Conservation (phyloP, 1,140 invertebrate genomes). For the Zaprionus kolodkinae region DNA sequence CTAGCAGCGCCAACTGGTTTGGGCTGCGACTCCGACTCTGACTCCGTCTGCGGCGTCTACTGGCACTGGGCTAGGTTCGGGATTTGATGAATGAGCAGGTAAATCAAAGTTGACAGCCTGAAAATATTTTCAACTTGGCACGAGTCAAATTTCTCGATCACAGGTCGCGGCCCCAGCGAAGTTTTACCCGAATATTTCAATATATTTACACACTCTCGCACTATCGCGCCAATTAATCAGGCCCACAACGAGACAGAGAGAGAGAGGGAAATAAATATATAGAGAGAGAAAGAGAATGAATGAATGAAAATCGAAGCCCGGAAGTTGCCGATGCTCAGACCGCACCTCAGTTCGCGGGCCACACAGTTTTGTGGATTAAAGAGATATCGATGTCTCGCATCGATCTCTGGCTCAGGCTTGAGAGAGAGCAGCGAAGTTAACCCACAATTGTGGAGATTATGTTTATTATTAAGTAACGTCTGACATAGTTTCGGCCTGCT, state of each 20-base stretch:
- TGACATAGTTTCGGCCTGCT: slow-evolving; percentile 69
- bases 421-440: slow-evolving; percentile 41
- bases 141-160: slow-evolving; percentile 75
- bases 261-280: background rate
- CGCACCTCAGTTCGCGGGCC: slow-evolving; percentile 56
- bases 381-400: slow-evolving; percentile 24
- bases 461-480: slow-evolving; percentile 67
- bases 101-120: slow-evolving; percentile 78
- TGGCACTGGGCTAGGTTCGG: slow-evolving; percentile 9
- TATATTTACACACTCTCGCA: slow-evolving; percentile 57
- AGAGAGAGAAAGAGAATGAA: background rate
- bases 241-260: background rate
- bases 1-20: slow-evolving; percentile 22
- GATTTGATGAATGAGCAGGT: slow-evolving; percentile 63
- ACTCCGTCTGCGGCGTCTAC: too few species aligned
- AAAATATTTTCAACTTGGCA: slow-evolving; percentile 73
- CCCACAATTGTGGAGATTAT: slow-evolving; percentile 74
- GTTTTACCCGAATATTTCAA: slow-evolving; percentile 20
- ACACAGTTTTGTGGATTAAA: slow-evolving; percentile 44
- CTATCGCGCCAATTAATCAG: slow-evolving; percentile 63
- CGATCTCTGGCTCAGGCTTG: slow-evolving; percentile 12
- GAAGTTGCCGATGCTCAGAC: slow-evolving; percentile 61
- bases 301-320: slow-evolving; percentile 66
- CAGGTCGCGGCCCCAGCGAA: slow-evolving; percentile 33
- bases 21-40: slow-evolving; percentile 11